Conservation (phyloP, 2,888 invertebrate genomes). For the Galeruca laticollis region DNA sequence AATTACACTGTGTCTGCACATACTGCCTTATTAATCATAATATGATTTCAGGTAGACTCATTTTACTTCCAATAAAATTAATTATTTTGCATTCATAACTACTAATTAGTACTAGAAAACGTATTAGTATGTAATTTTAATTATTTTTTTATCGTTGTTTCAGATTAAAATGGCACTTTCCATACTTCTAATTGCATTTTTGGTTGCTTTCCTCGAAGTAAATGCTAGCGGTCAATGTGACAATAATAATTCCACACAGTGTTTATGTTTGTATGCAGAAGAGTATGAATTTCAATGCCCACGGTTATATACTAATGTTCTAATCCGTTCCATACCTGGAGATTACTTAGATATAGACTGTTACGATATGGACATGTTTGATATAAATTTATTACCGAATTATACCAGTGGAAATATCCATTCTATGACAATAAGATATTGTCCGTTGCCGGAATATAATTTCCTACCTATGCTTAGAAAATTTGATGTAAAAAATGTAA, state of each 20-base stretch:
- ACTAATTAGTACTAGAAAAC: too few relatives aligned
- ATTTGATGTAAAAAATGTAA: constrained; percentile 61
- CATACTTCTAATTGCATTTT: not conserved
- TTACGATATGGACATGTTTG: constrained; percentile 44
- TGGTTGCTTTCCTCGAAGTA: not conserved
- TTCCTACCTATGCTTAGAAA: constrained; percentile 68
- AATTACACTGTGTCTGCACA: too few relatives aligned
- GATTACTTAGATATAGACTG: constrained; percentile 48
- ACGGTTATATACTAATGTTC: constrained; percentile 20
- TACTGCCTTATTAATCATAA: too few relatives aligned
- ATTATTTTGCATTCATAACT: too few relatives aligned
- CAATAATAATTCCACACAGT: not conserved
- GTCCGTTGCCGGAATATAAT: constrained; percentile 68
- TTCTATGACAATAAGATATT: constrained; percentile 69
- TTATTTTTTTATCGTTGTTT: constrained; percentile 1
- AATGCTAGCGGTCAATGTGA: not conserved
- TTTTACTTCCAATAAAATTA: too few relatives aligned
- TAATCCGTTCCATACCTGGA: constrained; percentile 40
- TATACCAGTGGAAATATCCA: constrained; percentile 67
- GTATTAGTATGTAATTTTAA: not conserved
- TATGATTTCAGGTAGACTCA: too few relatives aligned
- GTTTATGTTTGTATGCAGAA: not conserved
- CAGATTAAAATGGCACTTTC: constrained; percentile 25
- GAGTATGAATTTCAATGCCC: constrained; percentile 54
- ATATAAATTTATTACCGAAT: constrained; percentile 68